Conservation (phyloP, 2,797 vertebrate species). For the Lepus oiostolus region DNA sequence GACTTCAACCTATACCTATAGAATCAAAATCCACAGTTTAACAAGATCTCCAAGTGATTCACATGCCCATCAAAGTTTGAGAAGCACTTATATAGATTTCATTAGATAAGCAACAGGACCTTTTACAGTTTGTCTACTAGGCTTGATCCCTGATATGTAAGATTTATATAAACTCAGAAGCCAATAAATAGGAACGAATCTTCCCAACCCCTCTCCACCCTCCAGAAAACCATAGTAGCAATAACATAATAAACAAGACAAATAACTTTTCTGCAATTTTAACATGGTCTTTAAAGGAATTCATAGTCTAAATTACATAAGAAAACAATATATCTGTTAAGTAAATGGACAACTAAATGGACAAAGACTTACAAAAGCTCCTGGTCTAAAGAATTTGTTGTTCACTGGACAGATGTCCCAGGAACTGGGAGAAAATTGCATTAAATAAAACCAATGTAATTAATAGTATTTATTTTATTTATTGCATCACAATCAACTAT, state of each 20-base stretch:
- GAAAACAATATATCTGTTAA: not conserved
- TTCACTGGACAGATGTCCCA: not conserved
- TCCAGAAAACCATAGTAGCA: constrained; percentile 2
- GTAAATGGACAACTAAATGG: not conserved
- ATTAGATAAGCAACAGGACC: not conserved
- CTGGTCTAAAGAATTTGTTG: not conserved
- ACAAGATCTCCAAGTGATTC: not conserved
- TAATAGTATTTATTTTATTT: constrained; percentile 32
- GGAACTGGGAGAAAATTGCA: not conserved
- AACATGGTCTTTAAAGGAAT: not conserved
- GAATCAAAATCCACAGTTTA: not conserved
- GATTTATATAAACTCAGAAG: not conserved
- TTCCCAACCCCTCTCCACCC: not conserved
- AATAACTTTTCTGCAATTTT: not conserved
- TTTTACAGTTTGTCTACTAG: not conserved
- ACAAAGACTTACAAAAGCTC: not conserved
- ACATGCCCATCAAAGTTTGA: not conserved
- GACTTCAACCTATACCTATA: not conserved
- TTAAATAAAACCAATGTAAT: not conserved
- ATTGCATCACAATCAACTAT: not conserved
- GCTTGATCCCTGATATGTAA: not conserved
- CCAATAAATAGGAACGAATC: not conserved
- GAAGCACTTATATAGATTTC: not conserved
- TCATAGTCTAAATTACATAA: not conserved
- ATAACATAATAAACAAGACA: not conserved